These are phyloP conservation scores for Drosophila birchii DNA, from an alignment of 2,888 invertebrate genomes.

Conservation along the genomic window DNA sequence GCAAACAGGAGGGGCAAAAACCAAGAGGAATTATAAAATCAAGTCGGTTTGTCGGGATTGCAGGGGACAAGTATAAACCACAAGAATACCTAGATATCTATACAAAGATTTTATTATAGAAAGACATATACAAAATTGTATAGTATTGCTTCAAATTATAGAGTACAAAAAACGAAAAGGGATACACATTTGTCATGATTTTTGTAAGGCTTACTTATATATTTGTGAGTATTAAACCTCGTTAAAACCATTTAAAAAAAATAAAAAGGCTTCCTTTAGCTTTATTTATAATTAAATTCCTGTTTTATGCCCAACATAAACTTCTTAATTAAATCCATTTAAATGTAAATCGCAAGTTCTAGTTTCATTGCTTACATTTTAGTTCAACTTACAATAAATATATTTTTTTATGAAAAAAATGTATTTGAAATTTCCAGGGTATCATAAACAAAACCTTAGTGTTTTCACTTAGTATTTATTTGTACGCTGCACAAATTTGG, in stretches of 20 bases:
- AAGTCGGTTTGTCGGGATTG: conserved; percentile 5
- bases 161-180: too few relatives aligned
- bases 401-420: neutral
- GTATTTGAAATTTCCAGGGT: conserved; percentile 9
- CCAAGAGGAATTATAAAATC: conserved; percentile 30
- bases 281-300: too few relatives aligned
- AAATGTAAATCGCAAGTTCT: neutral
- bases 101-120: too few relatives aligned
- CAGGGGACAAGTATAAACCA: neutral
- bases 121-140: too few relatives aligned
- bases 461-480: conserved; percentile 62
- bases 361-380: neutral
- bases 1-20: conserved; percentile 16
- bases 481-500: conserved; percentile 75
- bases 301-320: too few relatives aligned
- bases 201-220: too few relatives aligned
- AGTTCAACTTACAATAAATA: neutral
- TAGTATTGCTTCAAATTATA: too few relatives aligned
- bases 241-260: too few relatives aligned
- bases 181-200: too few relatives aligned
- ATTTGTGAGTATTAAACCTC: too few relatives aligned
- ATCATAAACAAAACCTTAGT: conserved; percentile 18
- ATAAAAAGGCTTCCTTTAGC: too few relatives aligned
- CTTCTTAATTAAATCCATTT: too few relatives aligned
- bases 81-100: conserved; percentile 1